phyloP scores from a whole-genome alignment of 53 echinoderm and acorn worm species.

The Paracentrotus lividus region DNA sequence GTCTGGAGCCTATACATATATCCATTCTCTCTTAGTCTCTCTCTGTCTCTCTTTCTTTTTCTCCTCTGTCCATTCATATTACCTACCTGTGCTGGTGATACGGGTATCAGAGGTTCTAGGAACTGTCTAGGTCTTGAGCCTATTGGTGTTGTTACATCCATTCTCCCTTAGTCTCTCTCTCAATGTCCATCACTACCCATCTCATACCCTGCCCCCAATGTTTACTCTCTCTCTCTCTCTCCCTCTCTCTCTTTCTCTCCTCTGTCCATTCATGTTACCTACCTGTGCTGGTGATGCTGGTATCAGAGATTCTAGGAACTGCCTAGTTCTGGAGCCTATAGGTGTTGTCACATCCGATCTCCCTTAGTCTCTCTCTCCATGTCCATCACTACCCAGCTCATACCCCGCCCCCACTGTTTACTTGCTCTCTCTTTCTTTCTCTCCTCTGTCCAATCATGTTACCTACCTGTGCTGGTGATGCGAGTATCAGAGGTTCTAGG shows the following conservation, averaged over 20 bases:
- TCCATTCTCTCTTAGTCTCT: neutral
- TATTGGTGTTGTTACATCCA: constrained; percentile 67
- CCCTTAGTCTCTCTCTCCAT: no score
- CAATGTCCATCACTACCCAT: no score
- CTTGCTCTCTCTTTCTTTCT: neutral
- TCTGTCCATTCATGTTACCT: no score
- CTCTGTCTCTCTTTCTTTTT: neutral
- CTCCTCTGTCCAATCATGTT: neutral
- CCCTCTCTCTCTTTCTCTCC: neutral
- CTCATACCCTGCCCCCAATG: no score
- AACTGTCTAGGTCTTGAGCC: constrained; percentile 70
- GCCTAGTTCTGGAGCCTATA: constrained; percentile 67
- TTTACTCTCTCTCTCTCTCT: no score
- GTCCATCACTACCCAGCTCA: no score
- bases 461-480: constrained; percentile 25
- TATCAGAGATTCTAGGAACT: constrained; percentile 57
- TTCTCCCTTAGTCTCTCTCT: no score
- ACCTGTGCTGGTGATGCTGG: constrained; percentile 34
- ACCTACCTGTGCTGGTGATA: constrained; percentile 19
- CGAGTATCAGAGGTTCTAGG: constrained; percentile 35
- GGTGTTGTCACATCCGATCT: constrained; percentile 69
- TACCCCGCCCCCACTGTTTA: no score
- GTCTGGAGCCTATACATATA: constrained; percentile 64
- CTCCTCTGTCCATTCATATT: neutral
- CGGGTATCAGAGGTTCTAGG: constrained; percentile 31